Percentiles rank a stretch among this genome's conserved stretches.
Conservation (phyloP, 2,888 invertebrate genomes). For the Drosophila trichaetosa region DNA sequence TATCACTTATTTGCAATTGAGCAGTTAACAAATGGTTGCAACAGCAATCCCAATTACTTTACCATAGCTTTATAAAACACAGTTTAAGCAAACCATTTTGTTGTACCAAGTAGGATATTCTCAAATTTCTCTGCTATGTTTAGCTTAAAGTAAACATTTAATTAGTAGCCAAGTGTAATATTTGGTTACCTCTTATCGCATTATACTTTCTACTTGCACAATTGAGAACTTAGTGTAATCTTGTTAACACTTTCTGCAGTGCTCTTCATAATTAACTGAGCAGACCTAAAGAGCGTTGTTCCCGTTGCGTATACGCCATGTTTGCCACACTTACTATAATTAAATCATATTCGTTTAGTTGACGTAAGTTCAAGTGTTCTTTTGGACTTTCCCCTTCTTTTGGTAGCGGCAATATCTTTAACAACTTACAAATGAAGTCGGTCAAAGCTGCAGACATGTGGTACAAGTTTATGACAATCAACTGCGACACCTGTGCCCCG, state of each 20-base stretch:
- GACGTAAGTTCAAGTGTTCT: slow-evolving; percentile 44
- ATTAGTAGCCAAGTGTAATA: slow-evolving; percentile 42
- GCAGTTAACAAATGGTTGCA: slow-evolving; percentile 8
- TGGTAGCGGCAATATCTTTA: slow-evolving; percentile 17
- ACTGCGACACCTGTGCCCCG: slow-evolving; percentile 59
- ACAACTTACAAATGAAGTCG: slow-evolving; percentile 69
- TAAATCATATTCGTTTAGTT: slow-evolving; percentile 60
- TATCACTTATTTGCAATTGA: slow-evolving; percentile 49
- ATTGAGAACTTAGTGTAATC: slow-evolving; percentile 54
- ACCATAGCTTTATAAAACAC: not conserved
- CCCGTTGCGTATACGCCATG: slow-evolving; percentile 55
- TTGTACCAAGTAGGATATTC: not conserved
- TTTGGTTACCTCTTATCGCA: slow-evolving; percentile 22
- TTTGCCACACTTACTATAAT: slow-evolving; percentile 46
- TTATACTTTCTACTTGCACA: slow-evolving; percentile 10
- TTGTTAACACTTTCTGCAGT: slow-evolving; percentile 38
- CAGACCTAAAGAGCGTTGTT: slow-evolving; percentile 1
- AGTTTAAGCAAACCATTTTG: not conserved
- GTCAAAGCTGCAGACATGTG: slow-evolving; percentile 55
- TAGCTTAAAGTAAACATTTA: slow-evolving; percentile 44
- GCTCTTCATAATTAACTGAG: slow-evolving; percentile 26
- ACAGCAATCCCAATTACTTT: not conserved
- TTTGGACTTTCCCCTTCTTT: slow-evolving; percentile 1
- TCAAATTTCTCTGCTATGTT: not conserved
- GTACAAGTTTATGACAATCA: slow-evolving; percentile 74